Base-by-base conservation (phyloP, 2,888 invertebrate species). In the Anarsia innoxiella region DNA sequence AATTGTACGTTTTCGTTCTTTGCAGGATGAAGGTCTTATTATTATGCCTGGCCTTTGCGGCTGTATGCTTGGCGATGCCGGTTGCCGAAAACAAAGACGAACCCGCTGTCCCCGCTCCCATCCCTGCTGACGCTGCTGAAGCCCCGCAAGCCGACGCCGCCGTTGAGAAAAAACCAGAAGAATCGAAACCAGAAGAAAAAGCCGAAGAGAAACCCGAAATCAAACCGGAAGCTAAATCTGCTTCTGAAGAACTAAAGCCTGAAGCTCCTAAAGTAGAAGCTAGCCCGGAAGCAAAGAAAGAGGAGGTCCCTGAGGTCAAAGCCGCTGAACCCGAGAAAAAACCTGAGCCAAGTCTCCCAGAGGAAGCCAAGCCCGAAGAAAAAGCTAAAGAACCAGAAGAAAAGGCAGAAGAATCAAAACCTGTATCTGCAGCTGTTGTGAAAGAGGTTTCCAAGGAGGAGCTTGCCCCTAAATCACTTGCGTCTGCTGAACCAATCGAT, bases 21-120 rank as follows among this genome's bases (percentile, higher is more conserved):
- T 84, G 45, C 86, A 89, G 88, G 78, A 91, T 89, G 90, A 89
- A 88, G 86, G 74, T 89, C 64, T 78, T 90, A 67, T 56, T 90
- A 60, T 62, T 89, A 66, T 84, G 86, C 57, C 66, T 89, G 60
- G 83, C 89, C 66, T 74, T 89, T 56, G 83, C 86, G 65, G 85
- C 71, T 65, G 86, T 67, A 65, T 86, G 64, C 70, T 56, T 87
- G 56, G 86, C 89, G 25, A 87, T 88, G 86, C 91, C 91, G 33
- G 74, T 90, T 28, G 88, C 87, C 25, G 89, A 89, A 40, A 67
- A 71, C 25, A 59, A 60, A 33, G 54, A 56, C 31, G 64, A 53
- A 23, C 58, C 63, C 8, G 51, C 51, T 1, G 39, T 14, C 15
- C 28, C 33, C 56, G 39, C 58, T 46, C 60, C 75, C 13, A 64